Conservation (phyloP, 2,797 vertebrate species). For the Acrossocheilus wenchowensis region DNA sequence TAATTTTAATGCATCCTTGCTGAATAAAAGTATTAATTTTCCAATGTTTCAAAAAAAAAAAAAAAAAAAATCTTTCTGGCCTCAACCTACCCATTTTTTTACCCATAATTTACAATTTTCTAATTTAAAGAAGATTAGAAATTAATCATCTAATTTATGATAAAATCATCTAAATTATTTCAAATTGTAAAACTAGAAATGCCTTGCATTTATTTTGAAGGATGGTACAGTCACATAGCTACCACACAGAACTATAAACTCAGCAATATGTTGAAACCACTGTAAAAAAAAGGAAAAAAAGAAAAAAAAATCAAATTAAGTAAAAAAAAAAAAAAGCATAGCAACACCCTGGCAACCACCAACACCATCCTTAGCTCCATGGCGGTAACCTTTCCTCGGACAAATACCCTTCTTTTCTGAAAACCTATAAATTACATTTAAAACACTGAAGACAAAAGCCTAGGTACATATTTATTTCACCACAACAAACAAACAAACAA, state of each 20-base stretch:
- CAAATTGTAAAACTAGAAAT: background rate
- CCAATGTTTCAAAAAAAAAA: background rate
- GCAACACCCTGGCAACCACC: background rate
- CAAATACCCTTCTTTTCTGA: background rate
- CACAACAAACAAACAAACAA: slow-evolving; percentile 9
- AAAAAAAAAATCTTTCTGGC: background rate
- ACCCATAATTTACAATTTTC: background rate
- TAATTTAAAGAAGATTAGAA: background rate
- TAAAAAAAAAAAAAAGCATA: background rate
- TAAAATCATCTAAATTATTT: background rate
- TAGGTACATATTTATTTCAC: slow-evolving; percentile 8
- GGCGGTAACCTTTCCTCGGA: background rate
- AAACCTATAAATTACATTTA: background rate
- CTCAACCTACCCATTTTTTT: background rate
- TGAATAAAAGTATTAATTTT: background rate
- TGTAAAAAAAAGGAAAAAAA: background rate
- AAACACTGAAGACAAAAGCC: slow-evolving; percentile 1
- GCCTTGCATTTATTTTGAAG: no score
- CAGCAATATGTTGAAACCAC: background rate
- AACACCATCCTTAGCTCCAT: background rate
- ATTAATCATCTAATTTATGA: background rate
- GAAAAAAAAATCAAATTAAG: background rate
- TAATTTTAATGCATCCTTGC: background rate
- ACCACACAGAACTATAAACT: background rate
- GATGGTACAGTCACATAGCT: no score